Conservation (phyloP, 2,797 vertebrate species). For the Geotrypetes seraphini region DNA sequence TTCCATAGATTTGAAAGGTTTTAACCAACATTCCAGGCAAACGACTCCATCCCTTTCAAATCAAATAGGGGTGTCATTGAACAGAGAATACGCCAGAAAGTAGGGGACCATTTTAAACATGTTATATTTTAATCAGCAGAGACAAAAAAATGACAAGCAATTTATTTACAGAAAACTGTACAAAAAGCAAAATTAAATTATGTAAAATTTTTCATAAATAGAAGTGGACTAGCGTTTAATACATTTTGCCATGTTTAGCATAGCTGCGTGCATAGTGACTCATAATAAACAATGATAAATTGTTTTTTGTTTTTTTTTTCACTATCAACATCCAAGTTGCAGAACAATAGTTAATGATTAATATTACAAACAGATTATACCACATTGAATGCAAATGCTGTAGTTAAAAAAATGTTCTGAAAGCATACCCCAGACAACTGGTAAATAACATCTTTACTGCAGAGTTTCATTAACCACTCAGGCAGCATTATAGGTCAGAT, state of each 20-base stretch:
- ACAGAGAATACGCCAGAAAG: conserved; percentile 42
- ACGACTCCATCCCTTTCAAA: conserved; percentile 14
- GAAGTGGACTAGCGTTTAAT: conserved; percentile 97
- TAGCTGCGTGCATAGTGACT: conserved; percentile 99
- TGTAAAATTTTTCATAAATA: conserved; percentile 99
- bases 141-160: conserved; percentile 99
- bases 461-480: conserved; percentile 18
- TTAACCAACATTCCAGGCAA: conserved; percentile 1
- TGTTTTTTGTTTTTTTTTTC: conserved; percentile 89
- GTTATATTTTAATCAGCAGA: conserved; percentile 99
- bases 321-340: conserved; percentile 98
- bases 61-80: conserved; percentile 15
- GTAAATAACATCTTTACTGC: conserved; percentile 27
- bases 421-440: conserved; percentile 67
- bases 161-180: conserved; percentile 99
- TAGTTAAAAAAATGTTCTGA: conserved; percentile 55
- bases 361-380: conserved; percentile 87
- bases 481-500: conserved; percentile 3
- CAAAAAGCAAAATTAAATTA: conserved; percentile 99
- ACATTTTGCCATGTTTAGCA: conserved; percentile 98
- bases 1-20: not conserved
- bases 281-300: conserved; percentile 97
- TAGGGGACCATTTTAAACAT: conserved; percentile 70
- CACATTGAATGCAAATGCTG: conserved; percentile 85
- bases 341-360: conserved; percentile 97